Conservation (phyloP, 2,888 invertebrate species). For the Sarcophaga rosellei region DNA sequence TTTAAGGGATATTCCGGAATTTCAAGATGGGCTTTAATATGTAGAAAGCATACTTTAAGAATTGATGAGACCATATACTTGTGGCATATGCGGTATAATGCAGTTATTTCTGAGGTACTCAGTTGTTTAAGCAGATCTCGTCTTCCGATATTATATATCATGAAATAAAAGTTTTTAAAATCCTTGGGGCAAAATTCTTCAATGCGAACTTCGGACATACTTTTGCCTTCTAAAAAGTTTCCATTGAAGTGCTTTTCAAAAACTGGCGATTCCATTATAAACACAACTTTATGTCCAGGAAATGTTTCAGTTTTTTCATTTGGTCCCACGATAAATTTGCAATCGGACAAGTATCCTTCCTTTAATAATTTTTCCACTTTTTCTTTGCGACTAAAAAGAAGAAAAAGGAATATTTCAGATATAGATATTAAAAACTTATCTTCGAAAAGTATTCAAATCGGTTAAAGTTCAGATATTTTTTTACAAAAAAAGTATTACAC, state of each 20-base stretch:
- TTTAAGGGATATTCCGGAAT: background rate
- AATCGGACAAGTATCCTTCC: slow-evolving; percentile 28
- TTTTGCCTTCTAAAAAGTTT: slow-evolving; percentile 36
- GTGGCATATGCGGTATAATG: slow-evolving; percentile 26
- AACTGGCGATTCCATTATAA: slow-evolving; percentile 42
- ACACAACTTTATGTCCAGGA: slow-evolving; percentile 52
- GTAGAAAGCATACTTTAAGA: background rate
- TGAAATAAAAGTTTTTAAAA: slow-evolving; percentile 45
- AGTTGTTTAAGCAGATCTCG: background rate
- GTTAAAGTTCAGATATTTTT: too few species aligned
- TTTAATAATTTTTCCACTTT: slow-evolving; percentile 23
- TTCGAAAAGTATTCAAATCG: too few species aligned
- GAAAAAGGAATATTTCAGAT: background rate
- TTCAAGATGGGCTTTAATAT: background rate
- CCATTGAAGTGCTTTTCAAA: slow-evolving; percentile 44
- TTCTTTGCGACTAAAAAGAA: slow-evolving; percentile 11
- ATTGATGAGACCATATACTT: slow-evolving; percentile 39
- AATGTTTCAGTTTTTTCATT: slow-evolving; percentile 25
- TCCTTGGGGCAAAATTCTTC: slow-evolving; percentile 28
- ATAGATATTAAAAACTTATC: too few species aligned
- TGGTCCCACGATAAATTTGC: slow-evolving; percentile 52
- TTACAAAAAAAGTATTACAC: too few species aligned
- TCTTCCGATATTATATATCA: slow-evolving; percentile 20
- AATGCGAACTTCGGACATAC: slow-evolving; percentile 25
- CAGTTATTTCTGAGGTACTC: slow-evolving; percentile 19